Evolutionary conservation across 2,888 invertebrate genomes (phyloP).

Genomic region (Drosophila mettleri): DNA sequence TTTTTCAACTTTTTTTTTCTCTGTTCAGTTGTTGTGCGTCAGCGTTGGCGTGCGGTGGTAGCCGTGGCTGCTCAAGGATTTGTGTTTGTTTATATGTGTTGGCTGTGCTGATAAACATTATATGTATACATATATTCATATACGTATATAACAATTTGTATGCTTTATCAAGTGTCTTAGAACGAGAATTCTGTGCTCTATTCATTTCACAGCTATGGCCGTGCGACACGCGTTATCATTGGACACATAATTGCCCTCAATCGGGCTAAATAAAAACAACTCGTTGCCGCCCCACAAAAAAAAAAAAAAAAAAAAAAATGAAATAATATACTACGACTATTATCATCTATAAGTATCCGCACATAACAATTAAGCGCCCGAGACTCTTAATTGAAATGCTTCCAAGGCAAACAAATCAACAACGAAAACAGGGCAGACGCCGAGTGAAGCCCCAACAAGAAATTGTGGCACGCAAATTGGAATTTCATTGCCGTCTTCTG

Average conservation of each 20-base stretch:
- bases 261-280: conserved; percentile 74
- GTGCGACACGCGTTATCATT: conserved; percentile 60
- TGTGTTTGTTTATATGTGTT: conserved; percentile 11
- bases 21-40: conserved; percentile 66
- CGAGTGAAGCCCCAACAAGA: conserved; percentile 15
- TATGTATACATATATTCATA: not conserved
- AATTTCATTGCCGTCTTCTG: conserved; percentile 40
- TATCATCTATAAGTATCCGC: conserved; percentile 33
- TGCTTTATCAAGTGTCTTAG: conserved; percentile 49
- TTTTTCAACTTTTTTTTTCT: conserved; percentile 37
- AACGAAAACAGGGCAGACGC: conserved; percentile 12
- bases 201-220: conserved; percentile 23
- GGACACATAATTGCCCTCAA: conserved; percentile 79
- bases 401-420: conserved; percentile 63
- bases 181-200: conserved; percentile 35
- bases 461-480: conserved; percentile 46
- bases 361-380: conserved; percentile 63
- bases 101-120: conserved; percentile 39
- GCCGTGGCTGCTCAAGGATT: conserved; percentile 38
- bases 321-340: conserved; percentile 18
- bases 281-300: conserved; percentile 56
- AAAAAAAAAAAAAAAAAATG: not conserved
- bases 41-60: conserved; percentile 52
- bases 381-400: conserved; percentile 72
- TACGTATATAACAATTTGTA: conserved; percentile 24